Percentiles rank a stretch among this genome's conserved stretches.
These are phyloP conservation scores for Brachionus plicatilis DNA, from an alignment of 1,140 invertebrate genomes.

Conservation along the genomic window DNA sequence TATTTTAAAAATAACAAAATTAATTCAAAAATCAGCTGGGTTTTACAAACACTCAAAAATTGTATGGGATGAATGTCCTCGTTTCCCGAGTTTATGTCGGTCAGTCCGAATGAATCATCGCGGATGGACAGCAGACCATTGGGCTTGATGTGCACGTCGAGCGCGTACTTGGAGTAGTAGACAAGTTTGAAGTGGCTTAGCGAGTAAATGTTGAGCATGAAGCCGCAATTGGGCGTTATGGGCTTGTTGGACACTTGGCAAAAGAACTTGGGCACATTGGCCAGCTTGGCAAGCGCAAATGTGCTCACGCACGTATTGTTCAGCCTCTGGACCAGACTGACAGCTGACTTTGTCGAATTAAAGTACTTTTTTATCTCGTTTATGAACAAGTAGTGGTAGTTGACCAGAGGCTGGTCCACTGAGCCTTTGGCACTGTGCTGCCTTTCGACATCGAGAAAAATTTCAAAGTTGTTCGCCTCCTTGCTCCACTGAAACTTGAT, in stretches of 20 bases:
- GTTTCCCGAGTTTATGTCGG: background rate
- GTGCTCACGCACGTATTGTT: background rate
- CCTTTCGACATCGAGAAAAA: slow-evolving; percentile 14
- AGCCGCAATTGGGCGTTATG: background rate
- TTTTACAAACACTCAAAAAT: slow-evolving; percentile 21
- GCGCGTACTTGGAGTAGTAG: slow-evolving; percentile 29
- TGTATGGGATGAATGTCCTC: slow-evolving; percentile 33
- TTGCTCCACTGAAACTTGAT: slow-evolving; percentile 24
- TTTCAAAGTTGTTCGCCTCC: background rate
- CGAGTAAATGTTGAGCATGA: slow-evolving; percentile 13
- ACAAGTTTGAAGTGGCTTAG: slow-evolving; percentile 7
- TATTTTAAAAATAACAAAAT: no score
- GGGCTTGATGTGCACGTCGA: background rate
- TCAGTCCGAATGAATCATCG: slow-evolving; percentile 21
- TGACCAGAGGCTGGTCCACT: background rate
- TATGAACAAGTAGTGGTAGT: slow-evolving; percentile 7
- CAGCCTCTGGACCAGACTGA: background rate
- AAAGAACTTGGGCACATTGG: slow-evolving; percentile 34
- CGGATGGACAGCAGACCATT: slow-evolving; percentile 26
- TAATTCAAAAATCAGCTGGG: background rate
- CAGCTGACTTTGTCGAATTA: background rate
- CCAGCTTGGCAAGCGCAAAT: background rate
- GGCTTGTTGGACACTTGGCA: background rate
- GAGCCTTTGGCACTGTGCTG: background rate
- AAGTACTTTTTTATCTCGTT: slow-evolving; percentile 34